Conservation (phyloP, 92 coral and sea anemone genomes). For the Palythoa caribaeorum region DNA sequence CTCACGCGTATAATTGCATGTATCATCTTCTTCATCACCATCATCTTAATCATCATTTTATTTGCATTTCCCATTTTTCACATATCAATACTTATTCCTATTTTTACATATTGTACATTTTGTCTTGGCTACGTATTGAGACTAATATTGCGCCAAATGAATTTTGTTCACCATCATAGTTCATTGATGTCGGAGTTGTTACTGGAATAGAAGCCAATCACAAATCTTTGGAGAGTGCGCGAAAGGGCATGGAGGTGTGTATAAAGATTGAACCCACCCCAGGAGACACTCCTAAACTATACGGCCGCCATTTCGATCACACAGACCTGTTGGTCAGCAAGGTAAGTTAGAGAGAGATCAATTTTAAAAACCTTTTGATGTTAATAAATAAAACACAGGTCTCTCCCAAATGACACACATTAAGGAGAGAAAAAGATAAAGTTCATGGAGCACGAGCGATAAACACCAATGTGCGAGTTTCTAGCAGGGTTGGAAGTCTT, state of each 20-base stretch:
- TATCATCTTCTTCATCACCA: too few relatives aligned
- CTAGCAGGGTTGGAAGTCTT: too few relatives aligned
- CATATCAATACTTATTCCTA: too few relatives aligned
- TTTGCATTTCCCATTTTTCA: too few relatives aligned
- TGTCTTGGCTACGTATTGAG: background rate
- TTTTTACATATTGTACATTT: too few relatives aligned
- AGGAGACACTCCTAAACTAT: slow-evolving; percentile 96
- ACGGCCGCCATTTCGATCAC: slow-evolving; percentile 98
- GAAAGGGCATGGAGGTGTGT: slow-evolving; percentile 98
- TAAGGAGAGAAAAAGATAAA: background rate
- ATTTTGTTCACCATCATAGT: slow-evolving; percentile 48
- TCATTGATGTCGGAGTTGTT: slow-evolving; percentile 85
- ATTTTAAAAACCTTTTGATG: too few relatives aligned
- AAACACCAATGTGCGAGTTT: too few relatives aligned
- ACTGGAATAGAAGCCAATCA: slow-evolving; percentile 97
- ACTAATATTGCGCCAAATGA: background rate
- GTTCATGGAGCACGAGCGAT: background rate
- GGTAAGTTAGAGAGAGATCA: slow-evolving; percentile 54
- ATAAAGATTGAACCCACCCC: slow-evolving; percentile 90
- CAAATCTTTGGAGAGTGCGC: slow-evolving; percentile 84
- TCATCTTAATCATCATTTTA: too few relatives aligned
- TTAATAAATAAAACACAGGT: too few relatives aligned
- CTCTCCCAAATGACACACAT: too few relatives aligned
- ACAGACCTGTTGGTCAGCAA: slow-evolving; percentile 92
- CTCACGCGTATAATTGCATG: too few relatives aligned